Percentiles rank a stretch among this genome's conserved stretches.
These are phyloP conservation scores for Uria aalge DNA, from an alignment of 2,113 vertebrate genomes.

Conservation along the genomic window DNA sequence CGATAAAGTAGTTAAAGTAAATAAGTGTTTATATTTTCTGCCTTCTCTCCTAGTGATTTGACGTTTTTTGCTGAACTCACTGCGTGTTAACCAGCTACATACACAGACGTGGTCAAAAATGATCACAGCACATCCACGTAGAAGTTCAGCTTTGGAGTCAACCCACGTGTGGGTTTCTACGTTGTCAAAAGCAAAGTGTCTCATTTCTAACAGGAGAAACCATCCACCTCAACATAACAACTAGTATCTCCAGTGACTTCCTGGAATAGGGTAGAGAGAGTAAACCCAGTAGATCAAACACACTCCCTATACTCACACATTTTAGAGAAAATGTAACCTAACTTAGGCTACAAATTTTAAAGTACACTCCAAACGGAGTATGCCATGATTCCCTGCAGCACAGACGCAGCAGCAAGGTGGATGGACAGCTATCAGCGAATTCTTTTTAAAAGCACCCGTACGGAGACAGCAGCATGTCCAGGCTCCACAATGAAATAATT, in stretches of 20 bases:
- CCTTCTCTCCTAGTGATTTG: not conserved
- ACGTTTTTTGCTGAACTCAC: not conserved
- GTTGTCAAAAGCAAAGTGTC: not conserved
- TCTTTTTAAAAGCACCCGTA: no score
- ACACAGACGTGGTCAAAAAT: not conserved
- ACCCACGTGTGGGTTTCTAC: not conserved
- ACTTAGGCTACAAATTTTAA: no score
- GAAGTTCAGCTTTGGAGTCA: not conserved
- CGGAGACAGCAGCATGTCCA: not conserved
- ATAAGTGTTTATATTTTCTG: not conserved
- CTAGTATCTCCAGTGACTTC: not conserved
- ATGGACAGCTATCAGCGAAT: not conserved
- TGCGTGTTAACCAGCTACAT: not conserved
- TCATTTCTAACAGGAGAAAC: not conserved
- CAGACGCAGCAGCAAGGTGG: not conserved
- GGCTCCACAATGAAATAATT: not conserved
- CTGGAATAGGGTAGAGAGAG: not conserved
- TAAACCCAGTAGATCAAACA: not conserved
- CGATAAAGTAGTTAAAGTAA: not conserved
- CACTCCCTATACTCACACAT: no score
- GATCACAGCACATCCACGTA: accelerated
- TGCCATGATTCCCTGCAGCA: accelerated
- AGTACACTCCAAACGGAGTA: not conserved
- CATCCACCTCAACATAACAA: not conserved
- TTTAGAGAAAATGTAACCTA: not conserved